These are phyloP conservation scores for Xiphias gladius DNA, from an alignment of 2,113 vertebrate species.

Conservation along the genomic window DNA sequence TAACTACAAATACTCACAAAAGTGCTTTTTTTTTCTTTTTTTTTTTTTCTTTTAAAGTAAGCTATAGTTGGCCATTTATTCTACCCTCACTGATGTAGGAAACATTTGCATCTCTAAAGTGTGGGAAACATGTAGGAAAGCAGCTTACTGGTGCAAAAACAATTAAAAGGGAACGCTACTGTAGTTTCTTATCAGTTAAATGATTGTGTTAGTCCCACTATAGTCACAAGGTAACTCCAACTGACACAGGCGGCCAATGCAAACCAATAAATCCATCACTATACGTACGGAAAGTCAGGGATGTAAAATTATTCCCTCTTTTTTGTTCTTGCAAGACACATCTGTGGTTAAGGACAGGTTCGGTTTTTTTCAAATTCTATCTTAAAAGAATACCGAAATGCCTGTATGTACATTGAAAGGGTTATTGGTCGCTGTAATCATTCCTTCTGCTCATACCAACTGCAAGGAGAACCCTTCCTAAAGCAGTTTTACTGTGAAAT, in stretches of 20 bases:
- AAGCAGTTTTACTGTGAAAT: not conserved
- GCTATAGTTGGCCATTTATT: constrained; percentile 38
- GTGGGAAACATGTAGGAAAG: constrained; percentile 33
- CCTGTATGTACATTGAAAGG: not conserved
- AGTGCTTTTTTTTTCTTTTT: constrained; percentile 10
- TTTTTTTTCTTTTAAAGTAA: not conserved
- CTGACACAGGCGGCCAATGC: constrained; percentile 6
- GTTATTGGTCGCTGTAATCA: not conserved
- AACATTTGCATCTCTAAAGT: constrained; percentile 18
- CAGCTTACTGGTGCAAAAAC: constrained; percentile 50
- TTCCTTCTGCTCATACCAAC: not conserved
- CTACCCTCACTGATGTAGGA: constrained; percentile 23
- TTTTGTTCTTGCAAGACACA: not conserved
- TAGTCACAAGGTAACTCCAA: constrained; percentile 48
- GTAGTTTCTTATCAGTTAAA: constrained; percentile 48
- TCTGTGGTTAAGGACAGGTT: not conserved
- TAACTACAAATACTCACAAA: constrained; percentile 52
- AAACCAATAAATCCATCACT: constrained; percentile 11
- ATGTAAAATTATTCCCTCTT: not conserved
- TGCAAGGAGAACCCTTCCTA: not conserved
- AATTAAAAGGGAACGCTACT: constrained; percentile 51
- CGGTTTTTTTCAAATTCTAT: not conserved
- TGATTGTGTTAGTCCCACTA: constrained; percentile 22
- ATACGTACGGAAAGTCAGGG: not conserved
- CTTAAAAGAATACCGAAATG: not conserved